These are phyloP conservation scores for Crepidodera aurea DNA, from an alignment of 2,888 invertebrate genomes.

Conservation along the genomic window DNA sequence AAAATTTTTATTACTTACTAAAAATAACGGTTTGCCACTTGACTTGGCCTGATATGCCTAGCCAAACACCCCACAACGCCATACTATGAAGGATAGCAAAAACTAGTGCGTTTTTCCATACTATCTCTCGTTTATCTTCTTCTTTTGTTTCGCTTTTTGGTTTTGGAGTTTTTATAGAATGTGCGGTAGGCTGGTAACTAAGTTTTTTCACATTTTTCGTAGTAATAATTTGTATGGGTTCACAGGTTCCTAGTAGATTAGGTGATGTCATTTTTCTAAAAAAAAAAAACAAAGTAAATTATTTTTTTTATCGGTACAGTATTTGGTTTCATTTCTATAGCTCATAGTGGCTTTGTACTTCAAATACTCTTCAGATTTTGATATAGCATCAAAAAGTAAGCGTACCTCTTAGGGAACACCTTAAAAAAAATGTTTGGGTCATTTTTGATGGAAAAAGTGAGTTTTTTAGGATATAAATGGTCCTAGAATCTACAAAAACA, in stretches of 20 bases:
- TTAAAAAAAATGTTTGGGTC: too few species aligned
- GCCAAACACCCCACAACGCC: constrained; percentile 71
- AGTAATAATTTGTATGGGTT: constrained; percentile 5
- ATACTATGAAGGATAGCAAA: constrained; percentile 75
- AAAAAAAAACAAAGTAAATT: too few species aligned
- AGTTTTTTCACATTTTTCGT: background rate
- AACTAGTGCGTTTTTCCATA: constrained; percentile 80
- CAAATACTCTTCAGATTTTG: too few species aligned
- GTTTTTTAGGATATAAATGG: too few species aligned
- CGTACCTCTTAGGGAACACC: too few species aligned
- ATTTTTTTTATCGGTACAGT: too few species aligned
- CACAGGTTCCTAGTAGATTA: background rate
- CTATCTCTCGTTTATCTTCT: constrained; percentile 68
- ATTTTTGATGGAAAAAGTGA: too few species aligned
- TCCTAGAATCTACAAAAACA: too few species aligned
- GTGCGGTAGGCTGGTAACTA: background rate
- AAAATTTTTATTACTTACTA: constrained; percentile 64
- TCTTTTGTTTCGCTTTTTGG: background rate
- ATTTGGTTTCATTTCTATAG: too few species aligned
- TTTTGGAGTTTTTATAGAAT: too few species aligned
- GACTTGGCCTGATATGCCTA: constrained; percentile 62
- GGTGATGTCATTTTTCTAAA: background rate
- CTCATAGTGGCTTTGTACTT: too few species aligned
- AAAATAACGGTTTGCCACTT: constrained; percentile 64
- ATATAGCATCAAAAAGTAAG: too few species aligned